Conservation (phyloP, 2,113 vertebrate species). For the Ginglymostoma cirratum region DNA sequence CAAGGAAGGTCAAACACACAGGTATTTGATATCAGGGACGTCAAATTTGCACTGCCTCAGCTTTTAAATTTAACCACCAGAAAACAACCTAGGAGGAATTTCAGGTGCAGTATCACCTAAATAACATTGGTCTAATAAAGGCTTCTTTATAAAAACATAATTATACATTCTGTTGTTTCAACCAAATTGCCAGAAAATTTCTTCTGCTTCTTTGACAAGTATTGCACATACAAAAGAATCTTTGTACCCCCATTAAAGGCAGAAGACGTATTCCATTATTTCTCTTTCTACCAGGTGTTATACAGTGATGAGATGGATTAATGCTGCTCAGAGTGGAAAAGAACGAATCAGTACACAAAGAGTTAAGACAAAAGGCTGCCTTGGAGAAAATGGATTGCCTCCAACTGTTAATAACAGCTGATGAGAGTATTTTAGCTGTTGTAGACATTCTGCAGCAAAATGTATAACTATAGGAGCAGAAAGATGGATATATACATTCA, state of each 20-base stretch:
- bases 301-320: not conserved
- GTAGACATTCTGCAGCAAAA: constrained; percentile 17
- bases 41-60: not conserved
- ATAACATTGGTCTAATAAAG: not conserved
- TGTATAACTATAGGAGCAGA: constrained; percentile 17
- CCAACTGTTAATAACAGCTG: constrained; percentile 35
- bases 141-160: not conserved
- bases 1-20: not conserved
- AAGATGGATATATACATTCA: constrained; percentile 35
- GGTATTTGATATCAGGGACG: not conserved
- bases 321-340: not conserved
- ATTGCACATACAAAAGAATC: not conserved
- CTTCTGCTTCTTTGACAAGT: not conserved
- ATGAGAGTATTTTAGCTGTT: constrained; percentile 6
- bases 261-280: not conserved
- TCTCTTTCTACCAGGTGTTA: not conserved
- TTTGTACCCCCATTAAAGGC: not conserved
- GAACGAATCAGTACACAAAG: not conserved
- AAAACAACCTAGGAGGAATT: not conserved
- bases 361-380: constrained; percentile 24
- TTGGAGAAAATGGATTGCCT: constrained; percentile 22
- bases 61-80: not conserved
- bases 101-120: not conserved
- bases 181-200: not conserved
- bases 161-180: not conserved